Evolutionary conservation across 1,140 invertebrate genomes (phyloP).

Genomic region (Proales similis): DNA sequence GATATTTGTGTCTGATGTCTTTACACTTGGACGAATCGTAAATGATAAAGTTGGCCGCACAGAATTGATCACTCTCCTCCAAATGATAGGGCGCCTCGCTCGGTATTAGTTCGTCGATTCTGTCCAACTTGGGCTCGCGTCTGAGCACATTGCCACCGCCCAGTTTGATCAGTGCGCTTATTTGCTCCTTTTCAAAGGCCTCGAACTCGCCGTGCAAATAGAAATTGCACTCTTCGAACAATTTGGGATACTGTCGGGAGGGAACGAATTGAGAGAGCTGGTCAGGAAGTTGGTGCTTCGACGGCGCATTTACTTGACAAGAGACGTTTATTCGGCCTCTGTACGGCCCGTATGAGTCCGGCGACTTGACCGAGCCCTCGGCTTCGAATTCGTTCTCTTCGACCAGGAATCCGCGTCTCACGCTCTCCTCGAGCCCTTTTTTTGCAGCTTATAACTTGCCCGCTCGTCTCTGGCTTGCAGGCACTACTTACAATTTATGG

Average conservation of each 20-base stretch:
- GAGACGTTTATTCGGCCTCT: conserved; percentile 22
- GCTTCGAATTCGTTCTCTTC: conserved; percentile 24
- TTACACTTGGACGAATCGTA: conserved; percentile 13
- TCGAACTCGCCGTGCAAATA: conserved; percentile 33
- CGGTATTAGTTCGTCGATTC: conserved; percentile 28
- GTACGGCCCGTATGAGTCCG: conserved; percentile 23
- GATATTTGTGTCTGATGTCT: conserved; percentile 20
- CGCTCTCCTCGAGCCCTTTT: conserved; percentile 26
- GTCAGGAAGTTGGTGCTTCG: too few relatives aligned
- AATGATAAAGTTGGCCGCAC: conserved; percentile 17
- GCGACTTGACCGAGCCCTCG: conserved; percentile 19
- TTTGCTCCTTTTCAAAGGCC: conserved; percentile 26
- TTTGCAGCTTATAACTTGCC: neutral
- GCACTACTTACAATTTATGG: conserved; percentile 12
- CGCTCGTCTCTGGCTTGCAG: neutral
- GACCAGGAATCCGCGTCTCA: neutral
- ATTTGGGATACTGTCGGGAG: conserved; percentile 13
- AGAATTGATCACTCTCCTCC: conserved; percentile 4
- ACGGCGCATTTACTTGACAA: conserved; percentile 4
- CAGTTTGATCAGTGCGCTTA: conserved; percentile 10
- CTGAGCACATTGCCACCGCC: conserved; percentile 18
- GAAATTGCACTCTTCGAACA: conserved; percentile 29
- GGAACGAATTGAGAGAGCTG: neutral
- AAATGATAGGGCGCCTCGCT: conserved; percentile 15
- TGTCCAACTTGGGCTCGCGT: conserved; percentile 31